These are phyloP conservation scores for Philonicus albiceps DNA, from an alignment of 2,888 invertebrate genomes.

Conservation along the genomic window DNA sequence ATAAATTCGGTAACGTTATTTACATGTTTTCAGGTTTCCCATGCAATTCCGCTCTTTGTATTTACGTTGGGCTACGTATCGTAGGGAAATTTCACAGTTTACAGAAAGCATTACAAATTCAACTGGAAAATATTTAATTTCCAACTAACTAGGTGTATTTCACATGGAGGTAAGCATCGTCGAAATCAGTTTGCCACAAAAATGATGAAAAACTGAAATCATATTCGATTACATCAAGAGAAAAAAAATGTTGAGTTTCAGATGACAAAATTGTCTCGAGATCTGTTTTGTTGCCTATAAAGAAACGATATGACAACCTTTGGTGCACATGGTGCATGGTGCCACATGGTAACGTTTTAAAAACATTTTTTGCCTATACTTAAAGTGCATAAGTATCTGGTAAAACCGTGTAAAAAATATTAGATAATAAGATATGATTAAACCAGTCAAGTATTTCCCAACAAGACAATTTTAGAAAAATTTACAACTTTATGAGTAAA, in stretches of 20 bases:
- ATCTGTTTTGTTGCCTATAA: too few relatives aligned
- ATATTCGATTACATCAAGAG: background rate
- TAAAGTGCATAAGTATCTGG: too few relatives aligned
- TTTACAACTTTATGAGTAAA: background rate
- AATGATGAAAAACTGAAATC: background rate
- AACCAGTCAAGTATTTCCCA: background rate
- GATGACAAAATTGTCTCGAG: background rate
- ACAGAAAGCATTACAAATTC: background rate
- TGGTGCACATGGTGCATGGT: too few relatives aligned
- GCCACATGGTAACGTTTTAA: too few relatives aligned
- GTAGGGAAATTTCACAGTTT: background rate
- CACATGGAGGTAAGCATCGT: background rate
- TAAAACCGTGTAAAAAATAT: background rate
- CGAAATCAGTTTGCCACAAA: background rate
- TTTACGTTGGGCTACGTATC: background rate
- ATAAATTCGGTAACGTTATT: background rate
- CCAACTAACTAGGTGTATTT: background rate
- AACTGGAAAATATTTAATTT: background rate
- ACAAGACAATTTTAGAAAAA: background rate
- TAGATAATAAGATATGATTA: background rate
- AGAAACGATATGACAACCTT: too few relatives aligned
- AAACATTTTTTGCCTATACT: too few relatives aligned
- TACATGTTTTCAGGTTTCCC: background rate
- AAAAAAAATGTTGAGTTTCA: background rate
- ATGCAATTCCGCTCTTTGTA: background rate